These are phyloP conservation scores for Enteromius viviparus DNA, from an alignment of 2,797 vertebrate genomes.

Conservation along the genomic window DNA sequence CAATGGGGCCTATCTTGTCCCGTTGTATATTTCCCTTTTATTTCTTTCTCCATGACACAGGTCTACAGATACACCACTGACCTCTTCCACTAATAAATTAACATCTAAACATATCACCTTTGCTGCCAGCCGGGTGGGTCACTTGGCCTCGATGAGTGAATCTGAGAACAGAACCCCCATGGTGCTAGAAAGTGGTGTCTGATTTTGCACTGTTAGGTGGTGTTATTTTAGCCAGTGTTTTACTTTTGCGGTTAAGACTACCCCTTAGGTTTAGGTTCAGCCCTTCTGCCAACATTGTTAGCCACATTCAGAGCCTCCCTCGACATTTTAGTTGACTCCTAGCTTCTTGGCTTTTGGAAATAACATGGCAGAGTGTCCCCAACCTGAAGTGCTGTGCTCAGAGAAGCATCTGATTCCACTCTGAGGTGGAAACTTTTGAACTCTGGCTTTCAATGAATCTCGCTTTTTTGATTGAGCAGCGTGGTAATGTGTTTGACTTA, in stretches of 20 bases:
- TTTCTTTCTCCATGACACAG: slow-evolving; percentile 38
- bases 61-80: slow-evolving; percentile 41
- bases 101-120: slow-evolving; percentile 40
- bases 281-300: slow-evolving; percentile 34
- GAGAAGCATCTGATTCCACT: slow-evolving; percentile 44
- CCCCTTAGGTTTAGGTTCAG: slow-evolving; percentile 25
- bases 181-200: slow-evolving; percentile 11
- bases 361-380: slow-evolving; percentile 10
- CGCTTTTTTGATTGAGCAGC: slow-evolving; percentile 26
- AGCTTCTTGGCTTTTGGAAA: slow-evolving; percentile 20
- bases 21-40: slow-evolving; percentile 54
- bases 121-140: slow-evolving; percentile 23
- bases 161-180: slow-evolving; percentile 26
- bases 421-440: slow-evolving; percentile 39
- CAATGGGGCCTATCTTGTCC: slow-evolving; percentile 27
- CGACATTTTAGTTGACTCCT: slow-evolving; percentile 8
- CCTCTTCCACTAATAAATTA: slow-evolving; percentile 31
- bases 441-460: slow-evolving; percentile 36
- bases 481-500: slow-evolving; percentile 42
- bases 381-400: slow-evolving; percentile 6
- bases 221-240: slow-evolving; percentile 52
- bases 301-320: slow-evolving; percentile 5
- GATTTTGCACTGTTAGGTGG: slow-evolving; percentile 13
- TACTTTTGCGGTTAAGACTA: slow-evolving; percentile 21
- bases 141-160: slow-evolving; percentile 24